phyloP scores from a whole-genome alignment of 2,797 vertebrate species.

The Cyclopterus lumpus region DNA sequence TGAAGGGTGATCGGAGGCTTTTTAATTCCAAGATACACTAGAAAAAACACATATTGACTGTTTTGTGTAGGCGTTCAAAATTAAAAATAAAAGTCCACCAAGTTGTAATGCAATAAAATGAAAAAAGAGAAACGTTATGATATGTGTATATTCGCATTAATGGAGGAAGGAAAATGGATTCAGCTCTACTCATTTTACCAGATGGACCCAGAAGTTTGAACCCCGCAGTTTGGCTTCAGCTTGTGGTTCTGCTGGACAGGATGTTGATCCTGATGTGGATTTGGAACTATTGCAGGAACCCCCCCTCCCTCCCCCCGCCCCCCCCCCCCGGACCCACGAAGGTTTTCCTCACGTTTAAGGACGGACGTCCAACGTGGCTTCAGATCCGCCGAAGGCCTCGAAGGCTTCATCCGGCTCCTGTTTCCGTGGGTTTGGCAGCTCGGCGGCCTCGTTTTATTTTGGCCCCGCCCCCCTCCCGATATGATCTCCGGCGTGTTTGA shows the following conservation, averaged over 20 bases:
- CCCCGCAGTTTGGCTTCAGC: no score
- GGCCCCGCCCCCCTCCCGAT: no score
- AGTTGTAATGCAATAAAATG: no score
- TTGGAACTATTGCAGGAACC: neutral
- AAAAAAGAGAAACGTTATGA: neutral
- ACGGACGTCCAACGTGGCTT: neutral
- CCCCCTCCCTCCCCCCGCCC: no score
- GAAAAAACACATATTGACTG: neutral
- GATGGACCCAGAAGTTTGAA: no score
- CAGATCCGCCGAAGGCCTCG: neutral
- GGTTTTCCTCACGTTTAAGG: neutral
- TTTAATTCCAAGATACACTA: neutral
- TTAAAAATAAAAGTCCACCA: no score
- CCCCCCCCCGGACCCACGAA: no score
- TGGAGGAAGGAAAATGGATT: no score
- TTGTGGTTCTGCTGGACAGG: neutral
- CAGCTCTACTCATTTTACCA: neutral
- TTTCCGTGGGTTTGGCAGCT: no score
- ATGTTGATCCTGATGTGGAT: neutral
- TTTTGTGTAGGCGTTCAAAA: no score
- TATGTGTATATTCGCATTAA: neutral
- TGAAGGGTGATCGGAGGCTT: neutral
- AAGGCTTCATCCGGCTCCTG: neutral
- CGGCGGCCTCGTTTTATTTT: no score
- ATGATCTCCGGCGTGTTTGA: conserved; percentile 6